Base-by-base conservation (phyloP, 2,797 vertebrate species). In the Chrysocyon brachyurus region DNA sequence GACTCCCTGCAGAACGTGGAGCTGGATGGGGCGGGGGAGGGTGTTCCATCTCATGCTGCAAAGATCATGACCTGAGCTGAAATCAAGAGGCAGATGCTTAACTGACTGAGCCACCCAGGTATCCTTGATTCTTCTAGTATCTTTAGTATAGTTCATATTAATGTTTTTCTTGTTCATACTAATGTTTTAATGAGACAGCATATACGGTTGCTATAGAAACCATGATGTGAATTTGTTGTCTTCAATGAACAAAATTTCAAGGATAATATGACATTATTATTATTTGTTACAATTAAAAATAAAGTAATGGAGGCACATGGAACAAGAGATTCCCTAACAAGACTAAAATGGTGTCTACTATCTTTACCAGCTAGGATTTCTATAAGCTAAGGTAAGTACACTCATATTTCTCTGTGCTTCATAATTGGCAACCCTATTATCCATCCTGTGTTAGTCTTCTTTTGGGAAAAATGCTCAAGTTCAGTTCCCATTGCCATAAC, bases 401-500 rank as follows among this genome's bases (percentile, higher is more conserved):
- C 26, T 52, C 4, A 0, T 57, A n/a, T 95, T 90, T 73, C 40
- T 57, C 3, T 56, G 12, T 21, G 70, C 75, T 73, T 79, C 3
- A 6, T 61, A 54, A 72, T 28, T 36, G 66, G 83, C 82, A 84
- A 36, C 10, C 8, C 21, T 87, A 16, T 90, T 88, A 33, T 61
- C 40, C 94, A 72, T 93, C 72, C 49, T 93, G 10, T 28, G 40
- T 87, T 87, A 52, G 0, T 19, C 57, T 96, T 95, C 83, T 95
- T 91, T 88, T 52, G 12, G 33, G 92, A 93, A 95, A 98, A 98
- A 78, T 56, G 88, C 68, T 90, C 88, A 81, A 97, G 96, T 84
- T 98, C 95, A 46, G 40, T 46, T 46, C 54, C 95, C 94, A 99
- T 98, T 98, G 98, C 98, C 98, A 98, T 99, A 98, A 99, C 98